Percentiles rank a stretch among this genome's conserved stretches.
phyloP scores from a whole-genome alignment of 2,888 invertebrate species.

The Dynastes tityus region DNA sequence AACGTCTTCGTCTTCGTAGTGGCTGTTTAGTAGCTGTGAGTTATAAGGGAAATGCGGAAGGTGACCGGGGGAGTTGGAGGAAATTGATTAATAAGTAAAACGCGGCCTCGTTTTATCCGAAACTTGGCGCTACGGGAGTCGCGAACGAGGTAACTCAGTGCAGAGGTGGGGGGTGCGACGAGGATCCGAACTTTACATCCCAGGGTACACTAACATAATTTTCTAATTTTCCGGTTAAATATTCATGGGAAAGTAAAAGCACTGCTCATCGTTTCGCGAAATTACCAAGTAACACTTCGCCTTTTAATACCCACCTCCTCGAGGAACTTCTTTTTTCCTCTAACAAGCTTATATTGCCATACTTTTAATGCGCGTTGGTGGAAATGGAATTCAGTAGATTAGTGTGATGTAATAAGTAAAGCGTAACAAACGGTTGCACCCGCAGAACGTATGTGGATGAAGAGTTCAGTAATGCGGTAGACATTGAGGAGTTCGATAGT shows the following conservation, averaged over 20 bases:
- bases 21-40: background rate
- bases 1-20: constrained; percentile 1
- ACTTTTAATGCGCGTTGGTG: no score
- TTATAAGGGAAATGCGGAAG: background rate
- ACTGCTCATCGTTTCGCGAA: constrained; percentile 36
- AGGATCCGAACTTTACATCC: constrained; percentile 19
- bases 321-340: background rate
- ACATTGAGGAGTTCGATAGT: no score
- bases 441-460: no score
- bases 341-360: background rate
- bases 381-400: no score
- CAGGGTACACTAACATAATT: constrained; percentile 45
- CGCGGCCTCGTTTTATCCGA: constrained; percentile 29
- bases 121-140: constrained; percentile 13
- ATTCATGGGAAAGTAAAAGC: constrained; percentile 47
- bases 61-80: constrained; percentile 5
- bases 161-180: background rate
- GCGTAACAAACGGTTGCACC: no score
- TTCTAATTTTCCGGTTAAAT: constrained; percentile 44
- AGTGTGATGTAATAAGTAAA: no score
- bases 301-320: background rate
- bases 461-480: no score
- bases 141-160: background rate
- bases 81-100: constrained; percentile 49
- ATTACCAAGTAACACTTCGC: constrained; percentile 30